Conservation (phyloP, 2,113 vertebrate species). For the Paramormyrops kingsleyae region DNA sequence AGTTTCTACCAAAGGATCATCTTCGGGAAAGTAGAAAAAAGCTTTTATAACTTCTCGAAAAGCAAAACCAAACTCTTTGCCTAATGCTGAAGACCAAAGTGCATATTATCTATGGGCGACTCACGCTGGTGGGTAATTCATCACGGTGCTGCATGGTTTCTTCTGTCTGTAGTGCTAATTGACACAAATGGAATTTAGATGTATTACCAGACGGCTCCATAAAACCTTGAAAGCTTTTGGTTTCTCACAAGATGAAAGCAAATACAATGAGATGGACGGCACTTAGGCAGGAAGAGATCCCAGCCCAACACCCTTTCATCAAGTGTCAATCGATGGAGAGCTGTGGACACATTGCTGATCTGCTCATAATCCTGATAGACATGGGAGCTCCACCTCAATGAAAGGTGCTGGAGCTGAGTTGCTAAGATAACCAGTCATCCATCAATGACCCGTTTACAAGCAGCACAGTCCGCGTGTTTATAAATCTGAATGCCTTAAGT, state of each 20-base stretch:
- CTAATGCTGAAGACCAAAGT: neutral
- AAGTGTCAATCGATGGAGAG: neutral
- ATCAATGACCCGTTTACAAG: neutral
- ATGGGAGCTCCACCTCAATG: neutral
- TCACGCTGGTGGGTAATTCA: slow-evolving; percentile 1
- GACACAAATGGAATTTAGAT: neutral
- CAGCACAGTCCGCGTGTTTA: neutral
- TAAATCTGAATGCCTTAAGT: neutral
- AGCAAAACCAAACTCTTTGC: neutral
- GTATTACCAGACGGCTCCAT: neutral
- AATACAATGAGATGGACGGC: neutral
- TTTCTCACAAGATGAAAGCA: neutral
- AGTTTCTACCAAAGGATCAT: neutral
- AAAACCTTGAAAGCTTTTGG: slow-evolving; percentile 10
- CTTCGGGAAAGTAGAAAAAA: neutral
- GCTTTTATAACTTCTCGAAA: neutral
- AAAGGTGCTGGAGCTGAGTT: neutral
- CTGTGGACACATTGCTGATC: neutral
- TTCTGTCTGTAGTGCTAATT: neutral
- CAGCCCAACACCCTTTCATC: neutral
- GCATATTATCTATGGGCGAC: neutral
- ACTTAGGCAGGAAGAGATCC: neutral
- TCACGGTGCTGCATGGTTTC: neutral
- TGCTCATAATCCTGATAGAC: neutral
- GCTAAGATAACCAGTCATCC: neutral